phyloP scores from a whole-genome alignment of 2,113 vertebrate genomes.

The Holacanthus passer region DNA sequence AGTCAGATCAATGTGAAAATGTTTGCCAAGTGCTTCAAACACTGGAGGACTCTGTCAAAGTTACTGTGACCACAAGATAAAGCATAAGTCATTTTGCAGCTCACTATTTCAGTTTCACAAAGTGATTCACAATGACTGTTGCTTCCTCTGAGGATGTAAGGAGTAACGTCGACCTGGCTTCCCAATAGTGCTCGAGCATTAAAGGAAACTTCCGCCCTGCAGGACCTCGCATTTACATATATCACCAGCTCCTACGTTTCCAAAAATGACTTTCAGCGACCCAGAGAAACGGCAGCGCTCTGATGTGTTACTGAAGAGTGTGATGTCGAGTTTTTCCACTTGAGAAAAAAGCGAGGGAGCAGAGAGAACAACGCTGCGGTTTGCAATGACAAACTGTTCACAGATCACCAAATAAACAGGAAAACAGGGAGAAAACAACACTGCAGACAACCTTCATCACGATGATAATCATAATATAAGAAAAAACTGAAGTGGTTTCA shows the following conservation, averaged over 20 bases:
- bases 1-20: not conserved
- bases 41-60: too few relatives aligned
- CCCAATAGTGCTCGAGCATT: not conserved
- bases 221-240: not conserved
- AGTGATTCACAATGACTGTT: not conserved
- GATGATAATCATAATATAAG: not conserved
- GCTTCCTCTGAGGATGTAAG: not conserved
- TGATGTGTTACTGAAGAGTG: conserved; percentile 4
- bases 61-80: not conserved
- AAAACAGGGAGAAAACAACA: not conserved
- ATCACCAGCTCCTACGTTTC: not conserved
- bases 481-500: not conserved
- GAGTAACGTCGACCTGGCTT: not conserved
- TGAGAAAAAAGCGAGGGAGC: conserved; percentile 15
- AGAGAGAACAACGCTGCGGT: conserved; percentile 4
- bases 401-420: conserved; percentile 26
- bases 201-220: conserved; percentile 2
- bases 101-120: not conserved
- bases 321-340: conserved; percentile 52
- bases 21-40: not conserved
- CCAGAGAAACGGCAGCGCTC: conserved; percentile 2
- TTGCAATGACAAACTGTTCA: conserved; percentile 23
- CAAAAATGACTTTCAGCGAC: not conserved
- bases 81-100: not conserved
- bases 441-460: not conserved